Conservation (phyloP, 2,113 vertebrate species). For the Megalops atlanticus region DNA sequence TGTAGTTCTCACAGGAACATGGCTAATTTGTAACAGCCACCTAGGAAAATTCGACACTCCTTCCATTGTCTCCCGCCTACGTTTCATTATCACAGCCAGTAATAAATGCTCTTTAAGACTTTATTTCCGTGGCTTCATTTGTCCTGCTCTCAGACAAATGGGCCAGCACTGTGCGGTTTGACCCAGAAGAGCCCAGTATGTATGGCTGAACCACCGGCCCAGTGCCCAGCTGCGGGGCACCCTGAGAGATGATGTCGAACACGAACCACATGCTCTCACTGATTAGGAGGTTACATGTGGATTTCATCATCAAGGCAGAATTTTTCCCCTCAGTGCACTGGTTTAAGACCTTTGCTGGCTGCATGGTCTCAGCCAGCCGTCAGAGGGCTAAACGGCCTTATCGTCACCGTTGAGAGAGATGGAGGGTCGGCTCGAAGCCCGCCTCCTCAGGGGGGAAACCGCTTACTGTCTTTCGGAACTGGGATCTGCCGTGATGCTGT, state of each 20-base stretch:
- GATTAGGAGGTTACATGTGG: neutral
- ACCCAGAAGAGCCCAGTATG: neutral
- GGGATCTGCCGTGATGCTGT: slow-evolving; percentile 24
- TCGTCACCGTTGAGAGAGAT: neutral
- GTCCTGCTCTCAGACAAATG: neutral
- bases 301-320: neutral
- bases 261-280: neutral
- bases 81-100: neutral
- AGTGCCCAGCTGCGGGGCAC: neutral
- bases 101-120: neutral
- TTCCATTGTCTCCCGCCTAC: neutral
- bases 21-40: slow-evolving; percentile 13
- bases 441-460: neutral
- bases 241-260: neutral
- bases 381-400: neutral
- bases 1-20: neutral
- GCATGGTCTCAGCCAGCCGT: neutral
- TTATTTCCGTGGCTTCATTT: neutral
- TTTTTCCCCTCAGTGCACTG: neutral
- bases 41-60: neutral
- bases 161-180: neutral
- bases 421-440: slow-evolving; percentile 17
- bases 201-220: neutral
- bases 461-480: slow-evolving; percentile 38
- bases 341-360: neutral